These are phyloP conservation scores for Oscheius onirici DNA, from an alignment of 2,888 invertebrate species.

Conservation along the genomic window DNA sequence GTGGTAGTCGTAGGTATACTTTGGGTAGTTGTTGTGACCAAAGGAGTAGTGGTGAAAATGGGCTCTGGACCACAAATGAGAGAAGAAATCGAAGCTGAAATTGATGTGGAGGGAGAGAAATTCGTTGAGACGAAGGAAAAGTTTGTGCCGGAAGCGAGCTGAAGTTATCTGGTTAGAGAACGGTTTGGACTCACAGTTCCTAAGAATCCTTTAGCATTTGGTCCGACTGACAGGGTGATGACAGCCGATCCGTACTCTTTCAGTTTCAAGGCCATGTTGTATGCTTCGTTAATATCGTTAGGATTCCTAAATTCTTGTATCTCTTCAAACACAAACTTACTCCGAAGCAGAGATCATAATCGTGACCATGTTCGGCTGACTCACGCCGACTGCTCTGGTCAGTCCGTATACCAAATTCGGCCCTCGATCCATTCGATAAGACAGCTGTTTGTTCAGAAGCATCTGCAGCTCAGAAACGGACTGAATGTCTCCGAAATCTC, in stretches of 20 bases:
- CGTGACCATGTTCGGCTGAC: background rate
- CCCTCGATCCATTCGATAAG: background rate
- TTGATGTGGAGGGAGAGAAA: background rate
- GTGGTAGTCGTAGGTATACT: slow-evolving; percentile 11
- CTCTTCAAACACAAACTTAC: slow-evolving; percentile 1
- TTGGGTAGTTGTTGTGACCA: slow-evolving; percentile 1
- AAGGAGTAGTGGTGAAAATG: background rate
- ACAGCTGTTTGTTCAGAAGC: background rate
- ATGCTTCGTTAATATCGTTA: slow-evolving; percentile 6
- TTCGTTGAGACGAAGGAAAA: slow-evolving; percentile 8
- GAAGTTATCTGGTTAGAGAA: background rate
- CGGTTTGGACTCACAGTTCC: background rate
- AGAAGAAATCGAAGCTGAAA: slow-evolving; percentile 2
- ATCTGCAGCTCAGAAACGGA: slow-evolving; percentile 3
- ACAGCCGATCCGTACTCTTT: slow-evolving; percentile 16
- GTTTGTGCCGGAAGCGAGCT: slow-evolving; percentile 26
- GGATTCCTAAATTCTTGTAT: slow-evolving; percentile 16
- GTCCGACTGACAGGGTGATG: slow-evolving; percentile 27
- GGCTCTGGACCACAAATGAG: slow-evolving; percentile 18
- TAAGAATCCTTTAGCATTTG: background rate
- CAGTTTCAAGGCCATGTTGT: slow-evolving; percentile 10
- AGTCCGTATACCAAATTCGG: slow-evolving; percentile 6
- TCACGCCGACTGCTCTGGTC: background rate
- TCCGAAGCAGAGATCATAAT: slow-evolving; percentile 29
- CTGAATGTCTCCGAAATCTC: slow-evolving; percentile 11